phyloP scores from a whole-genome alignment of 2,113 vertebrate genomes.

The Enhydra lutris region DNA sequence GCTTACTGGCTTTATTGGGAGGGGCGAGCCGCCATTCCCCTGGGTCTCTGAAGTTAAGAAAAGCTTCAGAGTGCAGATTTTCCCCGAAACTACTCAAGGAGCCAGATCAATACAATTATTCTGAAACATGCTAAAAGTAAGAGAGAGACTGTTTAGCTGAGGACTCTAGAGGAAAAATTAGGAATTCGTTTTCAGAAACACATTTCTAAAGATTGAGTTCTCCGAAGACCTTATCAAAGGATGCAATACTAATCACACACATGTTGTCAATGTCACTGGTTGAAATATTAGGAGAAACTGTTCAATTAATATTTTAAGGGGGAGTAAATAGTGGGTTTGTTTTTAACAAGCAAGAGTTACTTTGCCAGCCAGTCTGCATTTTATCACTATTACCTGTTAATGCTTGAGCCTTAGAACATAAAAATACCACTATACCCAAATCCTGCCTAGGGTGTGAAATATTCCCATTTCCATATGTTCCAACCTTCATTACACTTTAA shows the following conservation, averaged over 20 bases:
- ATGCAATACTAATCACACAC: conserved; percentile 31
- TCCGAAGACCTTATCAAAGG: conserved; percentile 26
- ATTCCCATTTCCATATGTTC: not conserved
- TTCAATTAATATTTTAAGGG: conserved; percentile 15
- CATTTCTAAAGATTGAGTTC: not conserved
- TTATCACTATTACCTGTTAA: not conserved
- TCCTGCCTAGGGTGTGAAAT: not conserved
- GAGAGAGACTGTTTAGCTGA: not conserved
- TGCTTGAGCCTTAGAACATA: not conserved
- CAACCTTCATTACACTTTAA: not conserved
- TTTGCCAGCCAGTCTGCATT: not conserved
- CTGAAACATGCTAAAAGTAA: conserved; percentile 38
- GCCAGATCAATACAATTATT: conserved; percentile 56
- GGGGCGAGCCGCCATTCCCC: not conserved
- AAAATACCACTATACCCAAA: conserved; percentile 13
- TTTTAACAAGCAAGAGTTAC: not conserved
- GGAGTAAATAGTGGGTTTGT: not conserved
- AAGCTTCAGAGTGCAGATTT: conserved; percentile 25
- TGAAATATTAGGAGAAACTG: conserved; percentile 7
- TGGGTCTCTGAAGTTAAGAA: conserved; percentile 43
- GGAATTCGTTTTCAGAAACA: conserved; percentile 42
- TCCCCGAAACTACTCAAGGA: conserved; percentile 27
- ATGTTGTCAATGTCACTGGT: not conserved
- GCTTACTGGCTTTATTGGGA: not conserved
- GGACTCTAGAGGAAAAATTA: not conserved